Base-by-base conservation (phyloP, 1,140 invertebrate species). In the Ooceraea biroi region DNA sequence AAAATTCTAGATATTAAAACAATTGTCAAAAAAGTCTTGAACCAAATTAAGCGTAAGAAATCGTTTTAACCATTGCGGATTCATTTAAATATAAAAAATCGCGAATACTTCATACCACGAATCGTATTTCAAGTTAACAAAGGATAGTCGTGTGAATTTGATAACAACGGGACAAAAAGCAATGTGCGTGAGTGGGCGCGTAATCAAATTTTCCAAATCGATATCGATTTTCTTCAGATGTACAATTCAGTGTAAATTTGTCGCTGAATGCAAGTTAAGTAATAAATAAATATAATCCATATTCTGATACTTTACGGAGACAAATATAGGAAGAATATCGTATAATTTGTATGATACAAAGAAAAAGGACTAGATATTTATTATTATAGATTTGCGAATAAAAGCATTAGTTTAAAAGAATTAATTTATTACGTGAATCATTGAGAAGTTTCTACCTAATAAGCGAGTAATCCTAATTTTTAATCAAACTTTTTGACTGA, bases 171-270 rank as follows among this genome's bases (percentile, higher is more conserved):
- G 30, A 46, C 22, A 27, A 69, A 80, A 69, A 71, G 25, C 46
- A 27, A 19, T 14, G 30, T 19, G 60, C 27, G 52, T 65, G 27
- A 65, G 19, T 48, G 44, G 14, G 22, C 2, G 30, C 19, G 30
- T 66, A 78, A 36, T 52, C 48, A 30, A 78, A 55, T 66, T 46
- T 68, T 41, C 30, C 30, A 41, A 63, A 76, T 76, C 41, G 44
- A 78, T 68, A 78, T 78, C 30, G 74, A 68, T 68, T 78, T 68
- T 55, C 14, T 12, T 27, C 22, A 5, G 4, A 10, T 2, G 50
- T 36, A 69, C 19, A 55, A 55, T 55, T 19, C 8, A 19, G n/a
- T 0, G 3, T 57, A 69, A 71, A 69, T n/a, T 63, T 36, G 27
- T 80, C 36, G 17, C 74, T 36, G 17, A 46, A 68, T 30, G 8